Percentiles rank a stretch among this genome's conserved stretches.
phyloP scores from a whole-genome alignment of 2,113 vertebrate genomes.

The Hystrix brachyura region DNA sequence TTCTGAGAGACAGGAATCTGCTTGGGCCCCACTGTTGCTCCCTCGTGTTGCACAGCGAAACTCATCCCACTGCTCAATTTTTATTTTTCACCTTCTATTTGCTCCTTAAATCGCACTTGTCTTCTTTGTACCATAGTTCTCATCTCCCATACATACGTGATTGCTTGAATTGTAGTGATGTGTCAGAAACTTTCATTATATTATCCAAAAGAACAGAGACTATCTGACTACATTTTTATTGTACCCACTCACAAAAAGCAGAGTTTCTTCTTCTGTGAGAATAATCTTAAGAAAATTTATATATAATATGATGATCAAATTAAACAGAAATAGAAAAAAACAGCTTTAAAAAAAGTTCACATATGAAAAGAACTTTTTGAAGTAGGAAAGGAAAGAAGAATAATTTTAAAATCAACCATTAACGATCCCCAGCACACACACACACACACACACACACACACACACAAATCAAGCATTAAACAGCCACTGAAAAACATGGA shows the following conservation, averaged over 20 bases:
- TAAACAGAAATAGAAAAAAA: conserved; percentile 22
- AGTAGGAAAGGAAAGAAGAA: conserved; percentile 27
- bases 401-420: conserved; percentile 57
- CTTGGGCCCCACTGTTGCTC: neutral
- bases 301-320: neutral
- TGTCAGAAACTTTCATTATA: neutral
- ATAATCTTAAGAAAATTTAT: conserved; percentile 29
- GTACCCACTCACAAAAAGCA: neutral
- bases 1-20: neutral
- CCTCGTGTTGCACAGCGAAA: neutral
- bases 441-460: too few species aligned
- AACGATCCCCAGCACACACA: too few species aligned
- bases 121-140: neutral
- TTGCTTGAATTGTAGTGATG: neutral
- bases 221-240: neutral
- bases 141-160: neutral
- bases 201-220: neutral
- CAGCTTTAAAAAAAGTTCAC: neutral
- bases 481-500: neutral
- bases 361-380: conserved; percentile 10
- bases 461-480: neutral
- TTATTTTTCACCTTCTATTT: neutral
- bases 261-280: neutral
- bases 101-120: neutral
- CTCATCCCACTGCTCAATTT: neutral